Evolutionary conservation across 1,140 invertebrate genomes (phyloP).

Genomic region (Hylaeus anthracinus): DNA sequence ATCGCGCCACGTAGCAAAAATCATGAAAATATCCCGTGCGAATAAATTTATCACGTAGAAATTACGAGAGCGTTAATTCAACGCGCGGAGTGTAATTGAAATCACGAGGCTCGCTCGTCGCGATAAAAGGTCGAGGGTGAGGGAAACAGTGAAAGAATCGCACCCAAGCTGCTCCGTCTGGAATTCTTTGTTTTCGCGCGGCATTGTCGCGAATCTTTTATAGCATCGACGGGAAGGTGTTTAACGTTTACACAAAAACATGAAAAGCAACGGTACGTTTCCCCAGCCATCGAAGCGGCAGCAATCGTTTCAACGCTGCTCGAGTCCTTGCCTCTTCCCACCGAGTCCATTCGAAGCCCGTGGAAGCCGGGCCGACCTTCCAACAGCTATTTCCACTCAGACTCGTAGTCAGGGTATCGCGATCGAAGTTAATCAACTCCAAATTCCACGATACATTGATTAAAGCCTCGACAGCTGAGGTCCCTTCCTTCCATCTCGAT

Average conservation of each 20-base stretch:
- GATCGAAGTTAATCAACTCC: constrained; percentile 42
- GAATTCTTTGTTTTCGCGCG: not conserved
- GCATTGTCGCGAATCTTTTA: constrained; percentile 28
- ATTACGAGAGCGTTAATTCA: not conserved
- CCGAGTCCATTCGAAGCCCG: not conserved
- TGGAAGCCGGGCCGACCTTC: not conserved
- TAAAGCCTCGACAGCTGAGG: constrained; percentile 2
- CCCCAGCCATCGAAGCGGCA: not conserved
- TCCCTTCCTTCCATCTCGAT: not conserved
- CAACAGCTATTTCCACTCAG: not conserved
- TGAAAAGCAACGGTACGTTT: constrained; percentile 9
- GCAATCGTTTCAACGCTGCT: not conserved
- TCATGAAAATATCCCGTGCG: too few relatives aligned
- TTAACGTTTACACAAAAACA: constrained; percentile 30
- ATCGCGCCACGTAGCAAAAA: too few relatives aligned
- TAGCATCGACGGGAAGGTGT: not conserved
- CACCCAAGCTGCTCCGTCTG: not conserved
- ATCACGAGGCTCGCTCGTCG: not conserved
- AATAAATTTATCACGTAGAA: too few relatives aligned
- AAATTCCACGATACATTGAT: constrained; percentile 29
- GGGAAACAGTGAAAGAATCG: not conserved
- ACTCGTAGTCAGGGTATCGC: not conserved
- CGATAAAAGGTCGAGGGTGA: too few relatives aligned
- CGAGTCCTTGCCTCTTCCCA: not conserved
- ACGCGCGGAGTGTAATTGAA: not conserved